Base-by-base conservation (phyloP, 2,888 invertebrate species). In the Drosophila cracens region DNA sequence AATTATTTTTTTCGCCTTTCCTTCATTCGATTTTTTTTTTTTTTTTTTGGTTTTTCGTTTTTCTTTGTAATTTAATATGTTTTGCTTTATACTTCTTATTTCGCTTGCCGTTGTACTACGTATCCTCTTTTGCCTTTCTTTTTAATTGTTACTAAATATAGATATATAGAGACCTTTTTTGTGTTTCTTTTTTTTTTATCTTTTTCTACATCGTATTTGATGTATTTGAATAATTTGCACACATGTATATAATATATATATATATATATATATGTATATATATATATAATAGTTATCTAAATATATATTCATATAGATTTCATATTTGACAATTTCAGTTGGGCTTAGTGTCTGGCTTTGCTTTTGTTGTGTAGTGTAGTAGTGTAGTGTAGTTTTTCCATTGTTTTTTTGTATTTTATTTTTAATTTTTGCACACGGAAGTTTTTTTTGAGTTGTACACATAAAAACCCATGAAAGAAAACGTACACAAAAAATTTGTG, bases 91-190 rank as follows among this genome's bases (percentile, higher is more conserved):
- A 89, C 83, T 87, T 89, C 77, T 81, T 87, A 84, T 87, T 87
- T 75, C 89, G 86, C 89, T 89, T 85, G 82, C 84, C 90, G 79
- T 91, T 91, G 91, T 91, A 91, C 91, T 91, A 90, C 91, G 82
- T 88, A 90, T 90, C 88, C 90, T 60, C 62, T 56, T 40, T 31
- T 33, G 40, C 58, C 69, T 69, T 79, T 86, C 73, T 62, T 79
- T 80, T 77, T 83, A 89, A 83, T 89, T 83, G 70, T 89, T 80
- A 81, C 86, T 87, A 82, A 75, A 79, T 86, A 77, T 70, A 71
- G 69, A 73, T 82, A 83, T 84, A 85, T 79, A 77, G 64, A 73
- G 73, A 82, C 73, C 57, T 84, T 70, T 76, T 76, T 61, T 63
- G 56, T 71, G 38, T 70, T 65, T 76, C 48, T 40, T 25, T 18